Percentiles rank a stretch among this genome's conserved stretches.
Conservation (phyloP, 2,797 vertebrate species). For the Pangasius djambal region DNA sequence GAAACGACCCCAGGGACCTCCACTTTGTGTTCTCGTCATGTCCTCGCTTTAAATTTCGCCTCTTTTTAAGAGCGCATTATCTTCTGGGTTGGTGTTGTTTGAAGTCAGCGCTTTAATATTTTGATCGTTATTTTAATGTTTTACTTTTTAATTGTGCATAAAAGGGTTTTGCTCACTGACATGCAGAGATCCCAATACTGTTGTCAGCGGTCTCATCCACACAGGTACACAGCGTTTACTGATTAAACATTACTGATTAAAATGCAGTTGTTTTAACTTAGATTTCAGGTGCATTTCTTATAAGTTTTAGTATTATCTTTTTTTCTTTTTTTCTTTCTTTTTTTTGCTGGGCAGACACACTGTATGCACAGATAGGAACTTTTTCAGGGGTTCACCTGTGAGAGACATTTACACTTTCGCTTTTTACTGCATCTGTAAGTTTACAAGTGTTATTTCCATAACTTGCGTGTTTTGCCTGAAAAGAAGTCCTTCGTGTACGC, state of each 20-base stretch:
- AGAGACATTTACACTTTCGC: constrained; percentile 18
- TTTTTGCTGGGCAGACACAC: constrained; percentile 34
- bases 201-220: constrained; percentile 38
- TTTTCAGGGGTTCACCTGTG: constrained; percentile 29
- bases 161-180: constrained; percentile 44
- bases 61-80: constrained; percentile 22
- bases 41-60: constrained; percentile 14
- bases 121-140: constrained; percentile 2
- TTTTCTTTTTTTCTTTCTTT: constrained; percentile 29
- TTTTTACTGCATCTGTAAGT: constrained; percentile 23
- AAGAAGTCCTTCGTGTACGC: constrained; percentile 18
- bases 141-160: constrained; percentile 14
- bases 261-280: constrained; percentile 53
- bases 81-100: constrained; percentile 36
- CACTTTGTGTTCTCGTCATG: constrained; percentile 32
- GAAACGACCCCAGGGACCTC: constrained; percentile 33
- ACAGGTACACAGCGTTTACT: constrained; percentile 48
- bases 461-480: constrained; percentile 1
- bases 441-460: constrained; percentile 29
- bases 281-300: constrained; percentile 56
- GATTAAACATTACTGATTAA: constrained; percentile 48
- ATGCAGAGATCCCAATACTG: constrained; percentile 24
- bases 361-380: constrained; percentile 25
- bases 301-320: constrained; percentile 43
- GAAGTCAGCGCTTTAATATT: constrained; percentile 45